Evolutionary conservation across 23 tunicate genomes (phyloP).

Genomic region (Ascidia mentula): DNA sequence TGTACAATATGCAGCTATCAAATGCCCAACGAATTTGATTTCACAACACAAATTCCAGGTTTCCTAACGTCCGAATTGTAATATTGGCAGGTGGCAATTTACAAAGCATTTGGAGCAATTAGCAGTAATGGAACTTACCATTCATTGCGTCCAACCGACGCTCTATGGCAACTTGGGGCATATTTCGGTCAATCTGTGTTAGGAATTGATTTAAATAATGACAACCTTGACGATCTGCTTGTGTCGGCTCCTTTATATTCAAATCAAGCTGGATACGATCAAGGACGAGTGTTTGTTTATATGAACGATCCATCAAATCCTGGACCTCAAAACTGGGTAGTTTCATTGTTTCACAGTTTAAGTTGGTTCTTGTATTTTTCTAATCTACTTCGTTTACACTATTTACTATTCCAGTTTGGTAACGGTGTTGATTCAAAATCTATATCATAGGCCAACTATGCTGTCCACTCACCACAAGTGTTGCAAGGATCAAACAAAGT

Average conservation of each 20-base stretch:
- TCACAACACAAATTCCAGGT: not conserved
- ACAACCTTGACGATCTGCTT: slow-evolving; percentile 22
- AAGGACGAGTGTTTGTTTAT: slow-evolving; percentile 57
- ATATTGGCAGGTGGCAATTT: not conserved
- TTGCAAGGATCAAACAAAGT: slow-evolving; percentile 10
- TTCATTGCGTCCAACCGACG: not conserved
- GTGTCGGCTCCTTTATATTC: slow-evolving; percentile 40
- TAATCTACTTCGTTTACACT: too few relatives aligned
- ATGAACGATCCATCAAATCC: slow-evolving; percentile 27
- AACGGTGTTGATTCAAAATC: not conserved
- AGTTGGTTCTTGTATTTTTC: too few relatives aligned
- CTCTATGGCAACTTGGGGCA: slow-evolving; percentile 41
- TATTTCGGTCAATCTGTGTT: slow-evolving; percentile 32
- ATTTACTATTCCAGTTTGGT: not conserved
- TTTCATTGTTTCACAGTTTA: not conserved
- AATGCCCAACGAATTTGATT: not conserved
- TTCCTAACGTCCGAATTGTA: not conserved
- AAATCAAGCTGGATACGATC: slow-evolving; percentile 32
- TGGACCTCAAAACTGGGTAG: not conserved
- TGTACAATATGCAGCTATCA: too few relatives aligned
- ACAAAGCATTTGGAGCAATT: not conserved
- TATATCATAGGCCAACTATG: not conserved
- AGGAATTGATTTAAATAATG: slow-evolving; percentile 22
- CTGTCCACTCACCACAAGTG: slow-evolving; percentile 13
- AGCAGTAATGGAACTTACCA: not conserved